Evolutionary conservation across 1,140 invertebrate species (phyloP).

Genomic region (Drosophila sechellia): DNA sequence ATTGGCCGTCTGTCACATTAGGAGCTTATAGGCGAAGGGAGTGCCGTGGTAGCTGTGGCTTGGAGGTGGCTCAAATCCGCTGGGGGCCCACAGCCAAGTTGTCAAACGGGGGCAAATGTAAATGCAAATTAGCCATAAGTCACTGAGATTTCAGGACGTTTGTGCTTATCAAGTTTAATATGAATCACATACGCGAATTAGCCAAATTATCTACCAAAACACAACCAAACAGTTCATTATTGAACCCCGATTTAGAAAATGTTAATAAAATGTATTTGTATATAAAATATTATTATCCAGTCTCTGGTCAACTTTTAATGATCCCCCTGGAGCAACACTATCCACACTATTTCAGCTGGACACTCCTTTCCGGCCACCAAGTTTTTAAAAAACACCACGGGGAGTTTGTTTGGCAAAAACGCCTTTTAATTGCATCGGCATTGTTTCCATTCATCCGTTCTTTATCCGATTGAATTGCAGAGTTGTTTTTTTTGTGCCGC

Average conservation of each 20-base stretch:
- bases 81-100: conserved; percentile 44
- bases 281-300: too few species aligned
- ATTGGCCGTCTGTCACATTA: conserved; percentile 60
- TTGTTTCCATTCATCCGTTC: conserved; percentile 46
- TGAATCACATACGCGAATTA: not conserved
- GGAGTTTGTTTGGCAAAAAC: conserved; percentile 36
- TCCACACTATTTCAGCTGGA: not conserved
- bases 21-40: conserved; percentile 5
- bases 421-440: conserved; percentile 63
- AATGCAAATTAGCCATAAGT: conserved; percentile 63
- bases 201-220: too few species aligned
- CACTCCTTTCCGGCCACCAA: conserved; percentile 1
- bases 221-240: too few species aligned
- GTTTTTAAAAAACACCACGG: conserved; percentile 16
- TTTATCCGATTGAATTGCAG: conserved; percentile 24
- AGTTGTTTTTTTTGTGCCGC: conserved; percentile 14
- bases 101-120: conserved; percentile 61
- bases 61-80: conserved; percentile 33
- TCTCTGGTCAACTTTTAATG: not conserved
- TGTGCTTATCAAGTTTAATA: not conserved
- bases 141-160: conserved; percentile 35
- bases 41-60: not conserved
- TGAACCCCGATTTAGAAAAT: too few species aligned
- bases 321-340: conserved; percentile 1
- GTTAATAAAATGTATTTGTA: too few species aligned